Conservation (phyloP, 2,888 invertebrate species). For the Athrips mouffetella region DNA sequence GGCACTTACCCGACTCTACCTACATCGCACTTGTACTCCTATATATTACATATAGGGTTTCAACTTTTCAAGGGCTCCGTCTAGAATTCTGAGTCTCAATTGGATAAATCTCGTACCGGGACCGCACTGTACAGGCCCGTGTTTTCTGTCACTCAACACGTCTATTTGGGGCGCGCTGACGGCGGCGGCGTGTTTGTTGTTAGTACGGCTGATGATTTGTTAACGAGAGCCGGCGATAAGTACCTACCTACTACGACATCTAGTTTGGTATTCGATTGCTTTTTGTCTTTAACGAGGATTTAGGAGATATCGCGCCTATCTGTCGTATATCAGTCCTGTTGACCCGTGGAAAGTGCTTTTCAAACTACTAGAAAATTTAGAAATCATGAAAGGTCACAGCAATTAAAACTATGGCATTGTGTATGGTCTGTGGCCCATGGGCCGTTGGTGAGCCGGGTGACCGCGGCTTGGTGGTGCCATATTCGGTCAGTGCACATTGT, state of each 20-base stretch:
- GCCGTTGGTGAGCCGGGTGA: conserved; percentile 36
- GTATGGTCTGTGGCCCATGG: conserved; percentile 21
- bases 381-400: too few species aligned
- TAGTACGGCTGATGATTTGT: conserved; percentile 7
- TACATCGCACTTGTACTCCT: too few species aligned
- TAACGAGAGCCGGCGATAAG: not conserved
- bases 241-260: not conserved
- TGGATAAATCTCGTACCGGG: not conserved
- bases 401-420: too few species aligned
- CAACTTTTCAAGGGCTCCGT: not conserved
- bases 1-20: not conserved
- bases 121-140: too few species aligned
- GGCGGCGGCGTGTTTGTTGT: conserved; percentile 6
- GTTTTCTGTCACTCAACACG: conserved; percentile 16
- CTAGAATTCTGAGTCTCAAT: not conserved
- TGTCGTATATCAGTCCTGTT: too few species aligned
- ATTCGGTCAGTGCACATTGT: conserved; percentile 77
- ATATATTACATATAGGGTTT: not conserved
- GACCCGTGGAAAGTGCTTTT: too few species aligned
- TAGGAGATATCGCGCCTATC: too few species aligned
- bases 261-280: too few species aligned
- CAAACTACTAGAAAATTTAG: too few species aligned
- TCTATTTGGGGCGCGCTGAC: conserved; percentile 13
- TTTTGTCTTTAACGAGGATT: too few species aligned
- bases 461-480: conserved; percentile 66